These are phyloP conservation scores for Sturmia bella DNA, from an alignment of 2,888 invertebrate species.

Conservation along the genomic window DNA sequence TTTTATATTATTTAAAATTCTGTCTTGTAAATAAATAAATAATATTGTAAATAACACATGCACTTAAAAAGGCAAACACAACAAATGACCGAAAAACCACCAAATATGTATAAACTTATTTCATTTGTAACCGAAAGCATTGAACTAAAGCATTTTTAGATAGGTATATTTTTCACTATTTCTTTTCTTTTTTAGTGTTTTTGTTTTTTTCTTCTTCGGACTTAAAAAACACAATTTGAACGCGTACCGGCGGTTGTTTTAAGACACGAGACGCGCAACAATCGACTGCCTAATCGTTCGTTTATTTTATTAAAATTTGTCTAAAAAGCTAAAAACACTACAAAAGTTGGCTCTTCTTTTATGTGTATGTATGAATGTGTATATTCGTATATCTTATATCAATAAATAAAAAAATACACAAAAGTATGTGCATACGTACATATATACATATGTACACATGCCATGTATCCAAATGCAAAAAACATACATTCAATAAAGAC, in stretches of 20 bases:
- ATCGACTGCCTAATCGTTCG: constrained; percentile 70
- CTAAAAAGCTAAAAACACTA: constrained; percentile 33
- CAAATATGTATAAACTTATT: neutral
- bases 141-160: constrained; percentile 11
- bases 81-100: neutral
- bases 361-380: constrained; percentile 5
- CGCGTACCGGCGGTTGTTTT: constrained; percentile 51
- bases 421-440: neutral
- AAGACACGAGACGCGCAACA: constrained; percentile 72
- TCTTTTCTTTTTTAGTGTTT: constrained; percentile 14
- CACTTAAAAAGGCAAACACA: no score
- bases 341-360: constrained; percentile 46
- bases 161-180: constrained; percentile 2
- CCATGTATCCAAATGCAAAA: constrained; percentile 15
- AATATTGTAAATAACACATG: no score
- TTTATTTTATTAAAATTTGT: constrained; percentile 50
- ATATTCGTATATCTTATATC: no score
- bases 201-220: constrained; percentile 1
- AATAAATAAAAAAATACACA: neutral
- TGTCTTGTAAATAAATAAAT: constrained; percentile 4
- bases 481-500: constrained; percentile 1
- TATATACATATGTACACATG: neutral
- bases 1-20: constrained; percentile 2
- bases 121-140: constrained; percentile 7
- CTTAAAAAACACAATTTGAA: constrained; percentile 32